Conservation (phyloP, 2,797 vertebrate species). For the Cacajao melanocephalus region DNA sequence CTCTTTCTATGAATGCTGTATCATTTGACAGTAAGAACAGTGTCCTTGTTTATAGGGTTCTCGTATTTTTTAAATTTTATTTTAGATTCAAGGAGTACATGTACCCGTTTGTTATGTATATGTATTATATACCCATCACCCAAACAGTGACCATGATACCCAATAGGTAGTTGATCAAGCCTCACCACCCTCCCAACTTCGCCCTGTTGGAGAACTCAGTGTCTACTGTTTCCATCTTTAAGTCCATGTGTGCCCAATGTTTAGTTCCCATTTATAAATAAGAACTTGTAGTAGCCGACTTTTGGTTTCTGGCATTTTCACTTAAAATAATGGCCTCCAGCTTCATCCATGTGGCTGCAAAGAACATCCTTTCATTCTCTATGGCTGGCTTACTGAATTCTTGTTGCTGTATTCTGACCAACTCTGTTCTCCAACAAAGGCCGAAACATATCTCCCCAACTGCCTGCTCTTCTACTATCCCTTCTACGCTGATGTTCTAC, state of each 20-base stretch:
- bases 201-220: background rate
- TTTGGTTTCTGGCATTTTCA: background rate
- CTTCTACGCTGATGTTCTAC: background rate
- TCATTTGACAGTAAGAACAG: background rate
- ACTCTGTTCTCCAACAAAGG: background rate
- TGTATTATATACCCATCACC: background rate
- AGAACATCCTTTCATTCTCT: background rate
- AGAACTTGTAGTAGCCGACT: background rate
- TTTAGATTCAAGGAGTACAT: background rate
- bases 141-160: background rate
- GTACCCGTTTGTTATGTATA: background rate
- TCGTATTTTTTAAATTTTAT: background rate
- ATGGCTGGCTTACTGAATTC: background rate
- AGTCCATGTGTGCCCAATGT: background rate
- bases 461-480: background rate
- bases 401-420: background rate
- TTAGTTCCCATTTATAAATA: background rate
- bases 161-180: background rate
- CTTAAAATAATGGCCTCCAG: background rate
- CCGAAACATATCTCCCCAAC: background rate
- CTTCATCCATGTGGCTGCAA: background rate
- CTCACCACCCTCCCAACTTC: background rate
- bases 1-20: background rate
- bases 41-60: conserved; percentile 9
- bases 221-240: background rate